Evolutionary conservation across 2,113 vertebrate genomes (phyloP).

Genomic region (Sinocyclocheilus rhinocerous): DNA sequence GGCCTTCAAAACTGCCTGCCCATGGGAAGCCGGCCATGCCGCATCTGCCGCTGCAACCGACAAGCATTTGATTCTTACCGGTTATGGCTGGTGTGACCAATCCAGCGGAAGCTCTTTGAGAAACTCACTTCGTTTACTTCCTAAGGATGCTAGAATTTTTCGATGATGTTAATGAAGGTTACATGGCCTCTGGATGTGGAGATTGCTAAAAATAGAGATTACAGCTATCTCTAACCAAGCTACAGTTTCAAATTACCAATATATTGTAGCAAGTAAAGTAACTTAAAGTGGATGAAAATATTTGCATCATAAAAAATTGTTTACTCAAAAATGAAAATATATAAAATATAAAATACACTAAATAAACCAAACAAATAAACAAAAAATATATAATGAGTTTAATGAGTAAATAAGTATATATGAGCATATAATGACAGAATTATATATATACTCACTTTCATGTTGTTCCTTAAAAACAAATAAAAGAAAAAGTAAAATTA

Average conservation of each 20-base stretch:
- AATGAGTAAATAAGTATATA: background rate
- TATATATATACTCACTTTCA: no score
- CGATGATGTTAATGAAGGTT: conserved; percentile 55
- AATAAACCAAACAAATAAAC: no score
- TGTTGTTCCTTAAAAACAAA: no score
- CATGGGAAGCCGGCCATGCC: conserved; percentile 69
- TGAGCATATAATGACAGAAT: background rate
- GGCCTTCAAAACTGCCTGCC: conserved; percentile 67
- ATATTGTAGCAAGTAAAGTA: no score
- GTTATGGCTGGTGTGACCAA: background rate
- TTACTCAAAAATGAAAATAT: background rate
- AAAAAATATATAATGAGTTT: no score
- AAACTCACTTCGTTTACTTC: conserved; percentile 56
- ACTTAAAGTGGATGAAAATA: no score
- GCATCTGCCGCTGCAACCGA: conserved; percentile 52
- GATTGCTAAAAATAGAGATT: background rate
- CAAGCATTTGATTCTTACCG: conserved; percentile 64
- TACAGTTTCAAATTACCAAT: no score
- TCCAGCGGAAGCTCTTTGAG: background rate
- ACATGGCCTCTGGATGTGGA: conserved; percentile 3
- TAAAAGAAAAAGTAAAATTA: no score
- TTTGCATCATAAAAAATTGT: background rate
- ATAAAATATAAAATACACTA: background rate
- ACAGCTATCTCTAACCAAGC: no score
- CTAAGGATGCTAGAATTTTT: conserved; percentile 56